Evolutionary conservation across 2,888 invertebrate genomes (phyloP).

Genomic region (Vesta saturnalis): DNA sequence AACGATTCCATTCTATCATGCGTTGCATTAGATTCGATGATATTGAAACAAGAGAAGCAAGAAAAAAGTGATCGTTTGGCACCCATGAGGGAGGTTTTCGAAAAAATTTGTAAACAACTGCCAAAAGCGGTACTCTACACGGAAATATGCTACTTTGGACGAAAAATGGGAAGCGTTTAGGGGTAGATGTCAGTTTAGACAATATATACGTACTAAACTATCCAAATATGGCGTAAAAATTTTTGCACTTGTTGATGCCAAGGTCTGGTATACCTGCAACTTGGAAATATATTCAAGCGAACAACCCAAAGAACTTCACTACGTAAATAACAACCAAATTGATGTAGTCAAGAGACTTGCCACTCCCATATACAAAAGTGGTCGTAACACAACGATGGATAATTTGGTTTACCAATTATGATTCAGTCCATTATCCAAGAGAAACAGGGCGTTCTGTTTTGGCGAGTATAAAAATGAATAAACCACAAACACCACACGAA

Average conservation of each 20-base stretch:
- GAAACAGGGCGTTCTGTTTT: too few species aligned
- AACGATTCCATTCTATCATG: too few species aligned
- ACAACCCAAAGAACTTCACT: not conserved
- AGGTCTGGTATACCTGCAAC: not conserved
- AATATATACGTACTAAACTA: not conserved
- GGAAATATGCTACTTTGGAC: too few species aligned
- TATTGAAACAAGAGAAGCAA: not conserved
- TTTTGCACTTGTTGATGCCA: not conserved
- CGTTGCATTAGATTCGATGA: slow-evolving; percentile 5
- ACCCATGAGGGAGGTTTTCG: slow-evolving; percentile 5
- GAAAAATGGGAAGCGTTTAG: too few species aligned
- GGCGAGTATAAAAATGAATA: too few species aligned
- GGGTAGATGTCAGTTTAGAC: too few species aligned
- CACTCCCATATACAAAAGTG: too few species aligned
- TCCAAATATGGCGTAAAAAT: not conserved
- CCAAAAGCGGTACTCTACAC: too few species aligned
- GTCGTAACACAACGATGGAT: not conserved
- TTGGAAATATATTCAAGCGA: not conserved
- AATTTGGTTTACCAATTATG: not conserved
- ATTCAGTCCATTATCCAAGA: too few species aligned
- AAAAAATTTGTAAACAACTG: slow-evolving; percentile 10
- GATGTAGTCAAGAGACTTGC: too few species aligned
- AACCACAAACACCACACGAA: too few species aligned
- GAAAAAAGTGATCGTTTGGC: too few species aligned
- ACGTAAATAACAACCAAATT: not conserved